Conservation (phyloP, 1,140 invertebrate genomes). For the Antheraea pernyi region DNA sequence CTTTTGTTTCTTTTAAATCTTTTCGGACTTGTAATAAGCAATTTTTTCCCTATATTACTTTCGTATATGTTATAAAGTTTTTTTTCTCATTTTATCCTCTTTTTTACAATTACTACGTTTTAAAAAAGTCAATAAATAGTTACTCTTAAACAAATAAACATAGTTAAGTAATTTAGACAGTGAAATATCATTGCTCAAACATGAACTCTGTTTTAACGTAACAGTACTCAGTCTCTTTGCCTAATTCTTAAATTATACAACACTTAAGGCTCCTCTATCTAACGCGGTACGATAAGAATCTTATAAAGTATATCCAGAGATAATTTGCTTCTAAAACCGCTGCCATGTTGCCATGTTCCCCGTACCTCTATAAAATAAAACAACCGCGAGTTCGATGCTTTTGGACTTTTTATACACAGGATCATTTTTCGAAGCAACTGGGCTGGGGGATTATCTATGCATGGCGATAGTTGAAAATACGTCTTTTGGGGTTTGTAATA, state of each 20-base stretch:
- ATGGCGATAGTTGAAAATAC: conserved; percentile 32
- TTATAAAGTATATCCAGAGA: conserved; percentile 48
- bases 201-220: conserved; percentile 2
- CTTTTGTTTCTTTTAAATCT: no score
- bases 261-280: conserved; percentile 17
- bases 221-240: conserved; percentile 2
- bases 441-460: conserved; percentile 52
- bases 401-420: conserved; percentile 76
- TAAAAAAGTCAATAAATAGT: no score
- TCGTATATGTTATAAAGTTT: no score
- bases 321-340: conserved; percentile 61
- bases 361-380: conserved; percentile 71
- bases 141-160: no score
- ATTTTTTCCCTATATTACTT: no score
- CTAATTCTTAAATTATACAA: conserved; percentile 25
- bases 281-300: conserved; percentile 29
- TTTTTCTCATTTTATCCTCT: no score
- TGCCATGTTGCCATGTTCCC: conserved; percentile 66
- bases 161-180: not conserved
- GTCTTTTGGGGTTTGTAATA: conserved; percentile 31
- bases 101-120: no score
- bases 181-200: not conserved
- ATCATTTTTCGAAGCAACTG: conserved; percentile 75
- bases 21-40: no score
- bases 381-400: conserved; percentile 62